Evolutionary conservation across 2,888 invertebrate genomes (phyloP).

Genomic region (Yponomeuta malinellus): DNA sequence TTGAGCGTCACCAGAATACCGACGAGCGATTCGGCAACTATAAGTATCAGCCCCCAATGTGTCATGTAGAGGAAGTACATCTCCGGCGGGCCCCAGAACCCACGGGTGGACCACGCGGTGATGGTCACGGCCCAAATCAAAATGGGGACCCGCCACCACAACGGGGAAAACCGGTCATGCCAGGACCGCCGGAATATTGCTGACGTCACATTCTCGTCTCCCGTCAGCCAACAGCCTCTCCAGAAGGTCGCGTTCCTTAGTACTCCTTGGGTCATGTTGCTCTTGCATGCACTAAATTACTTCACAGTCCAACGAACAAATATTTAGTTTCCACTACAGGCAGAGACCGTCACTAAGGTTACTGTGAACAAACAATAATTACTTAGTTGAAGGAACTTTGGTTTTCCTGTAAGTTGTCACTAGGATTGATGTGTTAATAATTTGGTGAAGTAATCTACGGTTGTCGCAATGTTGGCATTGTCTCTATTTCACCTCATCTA

Average conservation of each 20-base stretch:
- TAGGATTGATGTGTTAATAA: neutral
- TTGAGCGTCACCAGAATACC: slow-evolving; percentile 51
- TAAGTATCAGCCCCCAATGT: slow-evolving; percentile 69
- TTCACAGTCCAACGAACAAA: neutral
- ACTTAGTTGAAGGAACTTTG: neutral
- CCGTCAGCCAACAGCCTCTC: slow-evolving; percentile 30
- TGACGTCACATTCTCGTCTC: slow-evolving; percentile 33
- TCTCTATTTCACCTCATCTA: neutral
- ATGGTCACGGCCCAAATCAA: slow-evolving; percentile 49
- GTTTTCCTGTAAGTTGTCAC: neutral
- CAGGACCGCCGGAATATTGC: slow-evolving; percentile 51
- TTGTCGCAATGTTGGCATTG: neutral
- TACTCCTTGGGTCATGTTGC: slow-evolving; percentile 38
- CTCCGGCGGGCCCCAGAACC: slow-evolving; percentile 58
- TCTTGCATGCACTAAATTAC: neutral
- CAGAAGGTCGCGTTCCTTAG: slow-evolving; percentile 42
- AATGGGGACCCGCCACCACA: slow-evolving; percentile 60
- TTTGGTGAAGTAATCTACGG: neutral
- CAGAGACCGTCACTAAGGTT: neutral
- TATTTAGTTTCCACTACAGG: slow-evolving; percentile 8
- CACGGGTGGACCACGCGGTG: slow-evolving; percentile 44
- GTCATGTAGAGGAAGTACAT: slow-evolving; percentile 74
- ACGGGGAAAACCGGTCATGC: slow-evolving; percentile 42
- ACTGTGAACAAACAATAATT: slow-evolving; percentile 26
- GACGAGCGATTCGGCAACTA: slow-evolving; percentile 51